These are phyloP conservation scores for Boleophthalmus pectinirostris DNA, from an alignment of 2,113 vertebrate genomes.

Conservation along the genomic window DNA sequence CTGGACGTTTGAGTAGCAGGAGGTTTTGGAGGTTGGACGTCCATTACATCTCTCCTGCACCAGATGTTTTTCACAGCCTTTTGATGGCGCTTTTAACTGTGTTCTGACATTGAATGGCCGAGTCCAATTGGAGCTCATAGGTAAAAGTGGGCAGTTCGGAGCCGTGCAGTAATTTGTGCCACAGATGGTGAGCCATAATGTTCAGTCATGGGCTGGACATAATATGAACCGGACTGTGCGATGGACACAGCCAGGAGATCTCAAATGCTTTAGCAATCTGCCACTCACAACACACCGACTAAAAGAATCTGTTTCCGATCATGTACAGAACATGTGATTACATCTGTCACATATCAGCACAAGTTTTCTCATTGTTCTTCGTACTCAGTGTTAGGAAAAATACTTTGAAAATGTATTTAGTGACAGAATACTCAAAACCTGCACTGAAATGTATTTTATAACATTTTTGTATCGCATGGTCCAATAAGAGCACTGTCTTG, in stretches of 20 bases:
- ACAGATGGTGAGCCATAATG: constrained; percentile 46
- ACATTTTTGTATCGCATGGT: too few relatives aligned
- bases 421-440: too few relatives aligned
- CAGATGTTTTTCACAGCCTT: constrained; percentile 26
- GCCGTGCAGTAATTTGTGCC: constrained; percentile 15
- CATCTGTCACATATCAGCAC: not conserved
- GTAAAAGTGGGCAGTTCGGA: constrained; percentile 26
- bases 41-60: constrained; percentile 7
- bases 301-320: not conserved
- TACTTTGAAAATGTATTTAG: too few relatives aligned
- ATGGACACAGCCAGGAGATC: constrained; percentile 1
- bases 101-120: constrained; percentile 44
- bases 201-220: constrained; percentile 32
- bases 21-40: not conserved
- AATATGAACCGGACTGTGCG: constrained; percentile 20
- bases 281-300: not conserved
- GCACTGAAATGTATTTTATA: too few relatives aligned
- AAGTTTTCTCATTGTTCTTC: not conserved
- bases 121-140: constrained; percentile 30
- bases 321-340: not conserved
- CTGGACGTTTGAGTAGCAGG: not conserved
- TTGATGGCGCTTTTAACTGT: constrained; percentile 15
- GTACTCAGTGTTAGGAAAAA: too few relatives aligned
- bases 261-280: not conserved
- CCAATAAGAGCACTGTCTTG: too few relatives aligned